A percentile compares a stretch with the other conserved stretches of the same genome.
Conservation (phyloP, 2,113 vertebrate genomes). For the Mesoclemmys tuberculata region DNA sequence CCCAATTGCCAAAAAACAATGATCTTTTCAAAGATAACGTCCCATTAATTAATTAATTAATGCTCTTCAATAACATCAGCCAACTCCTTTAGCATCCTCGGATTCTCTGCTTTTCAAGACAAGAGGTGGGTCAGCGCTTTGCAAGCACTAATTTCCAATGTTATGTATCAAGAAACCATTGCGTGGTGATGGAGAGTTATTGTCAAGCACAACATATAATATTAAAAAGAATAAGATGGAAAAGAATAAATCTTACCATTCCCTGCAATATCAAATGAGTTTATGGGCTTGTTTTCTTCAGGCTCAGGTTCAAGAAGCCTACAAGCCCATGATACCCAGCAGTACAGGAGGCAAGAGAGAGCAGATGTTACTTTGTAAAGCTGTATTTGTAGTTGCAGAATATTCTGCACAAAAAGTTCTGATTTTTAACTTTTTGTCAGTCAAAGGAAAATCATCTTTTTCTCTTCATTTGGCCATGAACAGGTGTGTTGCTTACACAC, state of each 20-base stretch:
- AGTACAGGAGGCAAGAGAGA: not conserved
- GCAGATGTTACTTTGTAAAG: conserved; percentile 6
- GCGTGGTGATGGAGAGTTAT: fast-evolving
- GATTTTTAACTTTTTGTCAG: too few species aligned
- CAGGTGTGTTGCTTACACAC: not conserved
- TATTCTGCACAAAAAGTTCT: not conserved
- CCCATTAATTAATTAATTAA: too few species aligned
- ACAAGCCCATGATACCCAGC: too few species aligned
- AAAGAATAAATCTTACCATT: not conserved
- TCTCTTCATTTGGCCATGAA: not conserved
- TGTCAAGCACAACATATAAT: not conserved
- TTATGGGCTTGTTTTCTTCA: not conserved
- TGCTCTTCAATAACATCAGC: too few species aligned
- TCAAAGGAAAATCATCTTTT: not conserved
- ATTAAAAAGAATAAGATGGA: fast-evolving
- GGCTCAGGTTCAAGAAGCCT: not conserved
- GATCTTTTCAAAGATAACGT: too few species aligned
- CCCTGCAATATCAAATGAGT: not conserved
- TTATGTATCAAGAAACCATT: not conserved
- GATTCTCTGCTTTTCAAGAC: not conserved
- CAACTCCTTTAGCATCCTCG: too few species aligned
- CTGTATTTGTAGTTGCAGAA: not conserved
- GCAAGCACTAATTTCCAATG: not conserved
- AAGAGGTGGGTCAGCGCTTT: not conserved
- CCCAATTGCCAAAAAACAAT: too few species aligned